Base-by-base conservation (phyloP, 2,797 vertebrate species). In the Euphonia xanthogaster region DNA sequence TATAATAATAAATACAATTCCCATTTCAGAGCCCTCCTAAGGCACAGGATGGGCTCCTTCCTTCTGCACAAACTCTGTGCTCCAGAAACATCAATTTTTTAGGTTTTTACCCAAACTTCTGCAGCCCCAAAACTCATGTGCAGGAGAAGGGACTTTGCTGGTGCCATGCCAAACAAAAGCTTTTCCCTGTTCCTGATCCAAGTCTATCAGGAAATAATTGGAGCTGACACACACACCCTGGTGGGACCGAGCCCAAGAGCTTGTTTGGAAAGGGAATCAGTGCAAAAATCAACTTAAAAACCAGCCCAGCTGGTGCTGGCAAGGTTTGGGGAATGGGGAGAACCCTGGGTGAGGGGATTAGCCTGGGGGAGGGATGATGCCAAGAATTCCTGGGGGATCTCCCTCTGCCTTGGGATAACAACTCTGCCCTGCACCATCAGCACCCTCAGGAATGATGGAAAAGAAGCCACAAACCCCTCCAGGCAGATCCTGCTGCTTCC, bases 151-250 rank as follows among this genome's bases (percentile, higher is more conserved):
- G 33, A n/a, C 23, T 33, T 30, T n/a, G 75, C 55, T 70, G 86
- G 63, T 4, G 16, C 1, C 0, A 3, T 47, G 73, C 86, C 91
- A 82, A 94, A 91, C 67, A 78, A 93, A 87, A 68, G 48, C 48
- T 77, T 72, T 37, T 47, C 14, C 1, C n/a, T 47, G 47, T 27
- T 93, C 55, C 48, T 37, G 61, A 54, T 62, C 48, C 83, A 85
- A 78, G 53, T 27, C 85, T 79, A 27, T 39, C 88, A 90, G 92
- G 90, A 89, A 96, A 84, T 40, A 54, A 87, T 89, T 91, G 67
- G 83, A 89, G 81, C 51, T 91, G 78, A 78, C 6, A 0, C 87
- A 0, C 90, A 93, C 45, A 10, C 83, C 68, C 83, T 66, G 72
- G 42, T 86, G 93, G 88, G 79, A 86, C 57, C 1, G 6, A 92